Evolutionary conservation across 2,797 vertebrate genomes (phyloP), one percentile per base, ranked within the genome.

Genomic region (Pempheris klunzingeri): DNA sequence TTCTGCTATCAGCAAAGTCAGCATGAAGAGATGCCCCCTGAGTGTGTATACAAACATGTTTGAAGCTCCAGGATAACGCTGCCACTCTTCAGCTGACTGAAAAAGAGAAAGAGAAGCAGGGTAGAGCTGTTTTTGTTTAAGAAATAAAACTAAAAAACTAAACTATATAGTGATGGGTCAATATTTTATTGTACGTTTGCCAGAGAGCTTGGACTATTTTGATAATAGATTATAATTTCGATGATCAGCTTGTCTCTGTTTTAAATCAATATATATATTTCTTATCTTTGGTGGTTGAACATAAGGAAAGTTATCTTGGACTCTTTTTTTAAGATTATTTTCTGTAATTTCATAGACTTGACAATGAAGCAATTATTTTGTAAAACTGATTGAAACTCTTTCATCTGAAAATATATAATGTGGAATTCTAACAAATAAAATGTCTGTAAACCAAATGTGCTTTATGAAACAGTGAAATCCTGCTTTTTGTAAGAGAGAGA

Each of bases 1-100:
- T 87, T 90, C 65, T 84, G 84, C 80, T 85, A 80, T 82, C 81
- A 89, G 86, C 83, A 76, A 85, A 92, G 84, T 88, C 90, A 92
- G 90, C 84, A 84, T 68, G 83, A 87, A 80, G 80, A 78, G 80
- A 83, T 80, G 77, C 83, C 85, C 87, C 83, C 82, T 52, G 76
- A 85, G 86, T 74, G 71, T 72, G 77, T 61, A 74, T 58, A 78
- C 87, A 86, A 87, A 89, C 82, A 80, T 53, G 66, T 75, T 72
- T 74, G 78, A 87, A 84, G 76, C 81, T 83, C 24, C 70, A 77
- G 74, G 74, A 87, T 65, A 68, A 62, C 9, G 11, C 75, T 78
- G 80, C 64, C 68, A 67, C 46, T 77, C 60, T 41, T 64, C 62
- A 71, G 59, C 14, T 69, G 38, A 77, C 76, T 14, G 67, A 28